Percentiles rank a stretch among this genome's conserved stretches.
These are phyloP conservation scores for Rhizomys pruinosus DNA, from an alignment of 2,113 vertebrate genomes.

Conservation along the genomic window DNA sequence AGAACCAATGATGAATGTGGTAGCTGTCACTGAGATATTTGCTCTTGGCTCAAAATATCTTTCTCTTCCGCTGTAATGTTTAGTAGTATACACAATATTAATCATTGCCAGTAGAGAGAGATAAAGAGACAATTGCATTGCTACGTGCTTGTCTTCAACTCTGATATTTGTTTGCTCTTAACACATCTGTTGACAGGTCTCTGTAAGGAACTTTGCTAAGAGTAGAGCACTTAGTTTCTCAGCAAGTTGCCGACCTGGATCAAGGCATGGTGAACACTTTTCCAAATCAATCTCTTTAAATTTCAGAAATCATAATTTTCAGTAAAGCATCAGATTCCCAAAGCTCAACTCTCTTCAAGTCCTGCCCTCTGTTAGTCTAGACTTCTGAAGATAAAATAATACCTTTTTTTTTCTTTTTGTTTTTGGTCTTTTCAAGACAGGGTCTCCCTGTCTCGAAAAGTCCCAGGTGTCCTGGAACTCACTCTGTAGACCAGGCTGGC, in stretches of 20 bases:
- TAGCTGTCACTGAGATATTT: not conserved
- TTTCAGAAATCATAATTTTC: not conserved
- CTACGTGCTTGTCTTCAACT: not conserved
- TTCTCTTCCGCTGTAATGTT: not conserved
- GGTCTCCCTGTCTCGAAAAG: no score
- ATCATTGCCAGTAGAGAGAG: not conserved
- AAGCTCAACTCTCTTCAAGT: not conserved
- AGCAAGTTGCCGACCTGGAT: accelerated
- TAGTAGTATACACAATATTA: not conserved
- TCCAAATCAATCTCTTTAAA: not conserved
- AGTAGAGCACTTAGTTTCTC: not conserved
- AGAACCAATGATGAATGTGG: not conserved
- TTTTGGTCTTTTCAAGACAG: no score
- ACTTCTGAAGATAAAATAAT: not conserved
- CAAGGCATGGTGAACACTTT: not conserved
- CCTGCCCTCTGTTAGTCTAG: accelerated
- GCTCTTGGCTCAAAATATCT: not conserved
- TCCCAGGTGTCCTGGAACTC: no score
- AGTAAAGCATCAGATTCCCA: not conserved
- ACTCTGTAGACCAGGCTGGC: no score
- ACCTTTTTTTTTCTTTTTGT: no score
- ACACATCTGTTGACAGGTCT: not conserved
- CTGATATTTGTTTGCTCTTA: not conserved
- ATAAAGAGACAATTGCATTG: not conserved
- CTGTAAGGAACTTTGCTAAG: not conserved